Base-by-base conservation (phyloP, 2,113 vertebrate genomes). In the Stegostoma tigrinum region DNA sequence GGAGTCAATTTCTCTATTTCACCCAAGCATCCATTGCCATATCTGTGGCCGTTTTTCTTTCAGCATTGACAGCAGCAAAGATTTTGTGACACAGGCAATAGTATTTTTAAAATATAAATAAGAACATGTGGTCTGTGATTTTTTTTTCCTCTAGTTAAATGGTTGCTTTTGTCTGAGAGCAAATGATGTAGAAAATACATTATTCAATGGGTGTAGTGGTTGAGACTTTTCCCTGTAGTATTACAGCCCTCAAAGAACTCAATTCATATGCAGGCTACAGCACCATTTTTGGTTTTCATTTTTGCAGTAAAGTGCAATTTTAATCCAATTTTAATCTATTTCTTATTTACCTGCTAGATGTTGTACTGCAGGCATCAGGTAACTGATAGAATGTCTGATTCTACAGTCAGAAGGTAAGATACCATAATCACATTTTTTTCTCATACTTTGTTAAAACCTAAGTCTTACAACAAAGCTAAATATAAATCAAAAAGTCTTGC, bases 21-120 rank as follows among this genome's bases (percentile, higher is more conserved):
- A 96, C 96, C 87, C 86, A 38, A 96, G 97, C 97, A 97, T 97
- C 97, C 97, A 97, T 96, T 97, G 96, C 97, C 96, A 64, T 96
- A 96, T 97, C 97, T 96, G 78, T 75, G 96, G 42, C 93, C 67
- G 38, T 95, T 95, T 72, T 95, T 95, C 94, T 72, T 72, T 95
- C 68, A 95, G 68, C 24, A 72, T 52, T 95, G 94, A 72, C 68
- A 72, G 68, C 45, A 52, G 67, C 94, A 95, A 95, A 95, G 68
- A 70, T 70, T 72, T 72, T 95, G 68, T 95, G 94, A 52, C 68
- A 95, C 1, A 70, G 68, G 94, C 94, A 95, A 94, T 93, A 66
- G 30, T 95, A 70, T 95, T 95, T 72, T 52, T 34, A 66, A 93
- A 91, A 93, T 93, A 95, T 95, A 70, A 95, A 95, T 72, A 75